Conservation (phyloP, 2,888 invertebrate genomes). For the Tachystola acroxantha region DNA sequence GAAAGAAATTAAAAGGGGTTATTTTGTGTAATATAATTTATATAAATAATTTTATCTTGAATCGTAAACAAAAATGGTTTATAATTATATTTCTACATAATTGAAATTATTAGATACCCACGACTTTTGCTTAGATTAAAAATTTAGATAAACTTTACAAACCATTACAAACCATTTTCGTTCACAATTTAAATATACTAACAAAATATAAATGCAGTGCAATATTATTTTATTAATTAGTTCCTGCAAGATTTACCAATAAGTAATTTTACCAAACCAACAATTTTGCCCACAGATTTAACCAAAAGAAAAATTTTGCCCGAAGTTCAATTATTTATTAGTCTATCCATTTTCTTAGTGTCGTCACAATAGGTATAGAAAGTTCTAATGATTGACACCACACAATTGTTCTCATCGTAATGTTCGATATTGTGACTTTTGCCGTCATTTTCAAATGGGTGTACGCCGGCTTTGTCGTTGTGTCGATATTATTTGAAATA, state of each 20-base stretch:
- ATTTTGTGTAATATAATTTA: constrained; percentile 1
- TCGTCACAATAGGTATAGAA: too few relatives aligned
- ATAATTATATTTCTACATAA: neutral
- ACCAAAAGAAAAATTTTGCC: constrained; percentile 14
- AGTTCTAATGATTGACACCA: too few relatives aligned
- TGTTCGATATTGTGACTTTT: too few relatives aligned
- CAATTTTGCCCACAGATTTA: constrained; percentile 4
- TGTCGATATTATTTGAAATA: too few relatives aligned
- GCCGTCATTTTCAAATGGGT: too few relatives aligned
- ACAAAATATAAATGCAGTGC: constrained; percentile 1
- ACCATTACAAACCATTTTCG: neutral
- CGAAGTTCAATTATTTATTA: too few relatives aligned
- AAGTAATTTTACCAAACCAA: neutral
- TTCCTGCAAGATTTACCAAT: neutral
- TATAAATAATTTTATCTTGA: neutral
- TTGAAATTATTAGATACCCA: too few relatives aligned
- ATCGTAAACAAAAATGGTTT: constrained; percentile 1
- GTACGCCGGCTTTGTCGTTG: too few relatives aligned
- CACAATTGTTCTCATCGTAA: neutral
- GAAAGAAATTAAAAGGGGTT: constrained; percentile 28
- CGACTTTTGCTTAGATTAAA: too few relatives aligned
- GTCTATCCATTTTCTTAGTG: too few relatives aligned
- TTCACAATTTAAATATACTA: constrained; percentile 1
- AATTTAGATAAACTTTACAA: too few relatives aligned
- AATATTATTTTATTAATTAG: neutral